Base-by-base conservation (phyloP, 1,140 invertebrate species). In the Ostrea denselamellosa region DNA sequence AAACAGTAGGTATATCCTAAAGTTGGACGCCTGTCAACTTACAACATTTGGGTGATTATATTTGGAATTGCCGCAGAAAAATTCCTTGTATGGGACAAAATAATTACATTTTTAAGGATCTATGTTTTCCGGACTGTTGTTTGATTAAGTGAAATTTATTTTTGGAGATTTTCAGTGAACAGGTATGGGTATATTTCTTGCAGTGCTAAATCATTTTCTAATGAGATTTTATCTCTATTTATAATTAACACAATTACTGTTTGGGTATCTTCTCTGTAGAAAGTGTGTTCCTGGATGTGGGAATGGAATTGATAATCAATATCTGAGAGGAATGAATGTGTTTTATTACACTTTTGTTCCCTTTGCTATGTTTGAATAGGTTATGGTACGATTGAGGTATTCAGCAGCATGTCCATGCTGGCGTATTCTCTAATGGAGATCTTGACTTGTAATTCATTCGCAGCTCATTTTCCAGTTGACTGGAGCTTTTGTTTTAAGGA, bases 21-120 rank as follows among this genome's bases (percentile, higher is more conserved):
- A 77, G 25, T 77, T 77, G 68, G 68, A 77, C 68, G 68, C 9
- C 68, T 77, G 68, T 77, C 68, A 77, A 77, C 68, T 77, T 77
- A 77, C 68, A 25, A 34, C 68, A 77, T 77, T 28, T 25, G 25
- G 68, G 68, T 77, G 28, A 77, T 77, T 77, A 77, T 34, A 62
- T 77, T 77, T 34, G 68, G 68, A 77, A n/a, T 19, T 5, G 56
- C 56, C 56, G 19, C 56, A 62, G 12, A 62, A 77, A 34, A 25
- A 14, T 77, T 77, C 56, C 68, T 14, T 25, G 68, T 77, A 77
- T 77, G 28, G 68, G 25, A 77, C 68, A 17, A 12, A 25, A 34
- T 77, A 34, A 44, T 77, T 25, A 44, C 25, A 25, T 77, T 77
- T 77, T 25, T 77, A 25, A 34, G 68, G 12, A 77, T 62, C 14